Conservation (phyloP, 1,140 invertebrate species). For the Pollicipes pollicipes region DNA sequence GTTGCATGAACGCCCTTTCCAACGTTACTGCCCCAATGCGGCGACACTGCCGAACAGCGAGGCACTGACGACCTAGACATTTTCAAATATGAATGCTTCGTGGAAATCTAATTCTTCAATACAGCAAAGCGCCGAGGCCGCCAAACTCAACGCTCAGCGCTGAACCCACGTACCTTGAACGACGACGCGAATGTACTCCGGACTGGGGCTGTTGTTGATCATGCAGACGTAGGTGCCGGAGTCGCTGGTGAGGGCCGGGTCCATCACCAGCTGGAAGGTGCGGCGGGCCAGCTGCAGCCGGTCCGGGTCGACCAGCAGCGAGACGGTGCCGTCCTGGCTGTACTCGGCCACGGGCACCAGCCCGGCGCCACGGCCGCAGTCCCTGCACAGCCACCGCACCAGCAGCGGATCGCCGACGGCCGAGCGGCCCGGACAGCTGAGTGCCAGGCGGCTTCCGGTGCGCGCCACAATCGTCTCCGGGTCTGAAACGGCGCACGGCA, state of each 20-base stretch:
- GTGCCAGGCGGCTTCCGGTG: constrained; percentile 92
- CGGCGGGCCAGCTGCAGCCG: constrained; percentile 37
- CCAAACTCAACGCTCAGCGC: background rate
- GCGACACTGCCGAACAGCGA: no score
- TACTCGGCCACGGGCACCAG: constrained; percentile 36
- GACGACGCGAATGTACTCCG: constrained; percentile 40
- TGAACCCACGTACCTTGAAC: constrained; percentile 40
- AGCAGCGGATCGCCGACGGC: constrained; percentile 98
- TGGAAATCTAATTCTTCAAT: no score
- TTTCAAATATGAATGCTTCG: no score
- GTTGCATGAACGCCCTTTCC: no score
- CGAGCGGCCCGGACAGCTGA: constrained; percentile 93
- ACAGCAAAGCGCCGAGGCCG: background rate
- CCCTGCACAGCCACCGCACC: constrained; percentile 98
- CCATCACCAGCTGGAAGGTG: constrained; percentile 42
- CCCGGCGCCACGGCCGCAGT: constrained; percentile 66
- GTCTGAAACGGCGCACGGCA: constrained; percentile 98
- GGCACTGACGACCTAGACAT: no score
- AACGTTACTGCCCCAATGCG: no score
- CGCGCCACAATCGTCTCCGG: constrained; percentile 95
- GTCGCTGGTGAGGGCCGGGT: constrained; percentile 39
- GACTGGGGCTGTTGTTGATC: constrained; percentile 43
- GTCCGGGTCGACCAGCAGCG: constrained; percentile 33
- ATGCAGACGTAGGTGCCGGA: constrained; percentile 45
- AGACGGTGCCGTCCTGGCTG: constrained; percentile 31